Evolutionary conservation across 1,140 invertebrate genomes (phyloP).

Genomic region (Popillia japonica): DNA sequence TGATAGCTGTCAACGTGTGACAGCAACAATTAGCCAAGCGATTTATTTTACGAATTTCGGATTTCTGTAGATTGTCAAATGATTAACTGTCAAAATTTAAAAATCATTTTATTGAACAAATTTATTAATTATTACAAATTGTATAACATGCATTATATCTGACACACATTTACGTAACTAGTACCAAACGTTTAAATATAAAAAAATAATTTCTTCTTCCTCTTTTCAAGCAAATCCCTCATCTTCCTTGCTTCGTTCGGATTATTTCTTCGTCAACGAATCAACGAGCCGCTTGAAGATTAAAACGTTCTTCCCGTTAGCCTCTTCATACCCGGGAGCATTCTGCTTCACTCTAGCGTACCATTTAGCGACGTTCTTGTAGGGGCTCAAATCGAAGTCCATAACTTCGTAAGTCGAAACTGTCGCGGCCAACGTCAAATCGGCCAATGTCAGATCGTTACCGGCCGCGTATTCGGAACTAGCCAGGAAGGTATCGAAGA

Average conservation of each 20-base stretch:
- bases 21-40: no score
- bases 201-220: background rate
- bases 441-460: constrained; percentile 76
- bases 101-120: no score
- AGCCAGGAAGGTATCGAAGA: constrained; percentile 74
- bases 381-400: constrained; percentile 72
- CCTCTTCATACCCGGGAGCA: constrained; percentile 76
- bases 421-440: constrained; percentile 68
- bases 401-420: constrained; percentile 73
- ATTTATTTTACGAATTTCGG: no score
- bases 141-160: no score
- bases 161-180: no score
- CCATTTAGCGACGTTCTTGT: constrained; percentile 75
- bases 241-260: background rate
- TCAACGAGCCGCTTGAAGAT: constrained; percentile 59
- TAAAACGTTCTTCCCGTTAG: constrained; percentile 67
- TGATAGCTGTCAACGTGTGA: no score
- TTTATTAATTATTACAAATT: no score
- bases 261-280: constrained; percentile 52
- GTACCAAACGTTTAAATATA: background rate
- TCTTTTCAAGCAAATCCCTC: background rate
- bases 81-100: no score
- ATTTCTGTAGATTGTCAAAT: no score
- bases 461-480: constrained; percentile 72
- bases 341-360: constrained; percentile 72